These are phyloP conservation scores for Cuculus canorus DNA, from an alignment of 2,797 vertebrate genomes.

Conservation along the genomic window DNA sequence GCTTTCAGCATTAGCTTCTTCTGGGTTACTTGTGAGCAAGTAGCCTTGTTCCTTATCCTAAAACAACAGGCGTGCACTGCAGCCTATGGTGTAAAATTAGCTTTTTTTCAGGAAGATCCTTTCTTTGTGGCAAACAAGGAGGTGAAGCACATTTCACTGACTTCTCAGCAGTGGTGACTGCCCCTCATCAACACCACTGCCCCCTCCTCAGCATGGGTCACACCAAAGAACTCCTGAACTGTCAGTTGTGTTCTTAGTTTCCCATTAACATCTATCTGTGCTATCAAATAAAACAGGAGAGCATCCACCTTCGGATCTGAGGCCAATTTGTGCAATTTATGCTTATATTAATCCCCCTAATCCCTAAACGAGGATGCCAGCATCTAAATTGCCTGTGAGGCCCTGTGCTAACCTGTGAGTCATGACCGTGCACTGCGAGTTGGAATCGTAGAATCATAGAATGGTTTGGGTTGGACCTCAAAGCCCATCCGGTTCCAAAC, in stretches of 20 bases:
- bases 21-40: not conserved
- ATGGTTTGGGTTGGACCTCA: no score
- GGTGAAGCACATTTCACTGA: not conserved
- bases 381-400: not conserved
- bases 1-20: not conserved
- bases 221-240: not conserved
- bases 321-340: not conserved
- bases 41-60: not conserved
- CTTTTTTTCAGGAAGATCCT: not conserved
- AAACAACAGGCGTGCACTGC: not conserved
- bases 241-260: not conserved
- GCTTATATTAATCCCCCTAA: not conserved
- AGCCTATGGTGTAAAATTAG: not conserved
- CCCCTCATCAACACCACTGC: not conserved
- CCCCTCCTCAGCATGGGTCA: not conserved
- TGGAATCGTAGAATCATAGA: no score
- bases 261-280: not conserved
- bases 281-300: not conserved
- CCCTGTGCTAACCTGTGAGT: not conserved
- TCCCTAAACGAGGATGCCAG: not conserved
- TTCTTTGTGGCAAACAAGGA: not conserved
- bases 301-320: not conserved
- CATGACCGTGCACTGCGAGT: fast-evolving
- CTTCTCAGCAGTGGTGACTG: not conserved
- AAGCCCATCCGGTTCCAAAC: no score